Conservation (phyloP, 2,113 vertebrate genomes). For the Tichodroma muraria region DNA sequence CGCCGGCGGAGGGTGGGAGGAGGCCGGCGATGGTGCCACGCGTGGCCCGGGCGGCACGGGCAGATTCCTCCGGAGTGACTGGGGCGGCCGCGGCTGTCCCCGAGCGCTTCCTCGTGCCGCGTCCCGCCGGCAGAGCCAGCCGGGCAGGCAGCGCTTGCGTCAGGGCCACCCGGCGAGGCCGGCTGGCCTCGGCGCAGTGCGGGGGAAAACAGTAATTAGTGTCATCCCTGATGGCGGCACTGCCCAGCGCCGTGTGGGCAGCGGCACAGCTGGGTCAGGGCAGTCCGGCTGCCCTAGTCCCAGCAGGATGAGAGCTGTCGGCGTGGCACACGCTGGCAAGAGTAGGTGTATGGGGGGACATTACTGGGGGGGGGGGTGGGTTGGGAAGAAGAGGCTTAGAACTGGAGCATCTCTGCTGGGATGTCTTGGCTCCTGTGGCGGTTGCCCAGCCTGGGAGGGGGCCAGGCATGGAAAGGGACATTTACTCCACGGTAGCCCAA, state of each 20-base stretch:
- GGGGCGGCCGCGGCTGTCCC: conserved; percentile 6
- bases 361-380: rapidly evolving
- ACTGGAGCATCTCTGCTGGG: background rate
- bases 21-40: background rate
- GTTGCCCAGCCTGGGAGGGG: background rate
- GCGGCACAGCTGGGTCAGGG: background rate
- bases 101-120: conserved; percentile 16
- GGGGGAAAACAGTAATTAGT: conserved; percentile 21
- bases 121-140: conserved; percentile 32
- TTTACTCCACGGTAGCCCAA: background rate
- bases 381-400: background rate
- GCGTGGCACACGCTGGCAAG: rapidly evolving
- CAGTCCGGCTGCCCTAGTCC: background rate
- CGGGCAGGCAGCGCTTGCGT: background rate
- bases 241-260: conserved; percentile 38
- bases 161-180: conserved; percentile 12
- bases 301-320: background rate
- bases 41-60: conserved; percentile 13
- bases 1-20: background rate
- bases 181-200: background rate
- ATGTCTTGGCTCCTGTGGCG: background rate
- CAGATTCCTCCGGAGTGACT: conserved; percentile 38
- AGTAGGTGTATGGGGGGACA: background rate
- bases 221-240: background rate
- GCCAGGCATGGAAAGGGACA: background rate